Evolutionary conservation across 1,140 invertebrate genomes (phyloP).

Genomic region (Eupeodes corollae): DNA sequence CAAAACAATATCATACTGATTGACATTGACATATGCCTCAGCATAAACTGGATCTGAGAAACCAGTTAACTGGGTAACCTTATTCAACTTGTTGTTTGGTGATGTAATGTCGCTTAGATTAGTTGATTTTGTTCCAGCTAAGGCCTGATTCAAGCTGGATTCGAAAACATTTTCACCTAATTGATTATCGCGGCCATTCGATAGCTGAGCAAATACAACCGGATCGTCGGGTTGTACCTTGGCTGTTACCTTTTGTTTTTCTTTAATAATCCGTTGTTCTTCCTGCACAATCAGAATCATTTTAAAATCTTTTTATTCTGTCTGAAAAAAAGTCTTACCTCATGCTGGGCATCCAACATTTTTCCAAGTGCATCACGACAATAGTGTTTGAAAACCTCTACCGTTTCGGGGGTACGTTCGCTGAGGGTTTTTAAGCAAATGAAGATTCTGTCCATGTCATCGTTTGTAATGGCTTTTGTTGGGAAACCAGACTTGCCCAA

Average conservation of each 20-base stretch:
- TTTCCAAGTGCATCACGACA: constrained; percentile 72
- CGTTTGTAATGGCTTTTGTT: constrained; percentile 78
- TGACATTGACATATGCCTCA: constrained; percentile 97
- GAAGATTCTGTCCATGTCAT: constrained; percentile 85
- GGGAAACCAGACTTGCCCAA: constrained; percentile 65
- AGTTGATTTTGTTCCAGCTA: constrained; percentile 50
- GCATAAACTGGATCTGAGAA: constrained; percentile 99
- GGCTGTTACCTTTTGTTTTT: constrained; percentile 56
- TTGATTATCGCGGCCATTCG: constrained; percentile 57
- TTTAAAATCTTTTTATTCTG: constrained; percentile 37
- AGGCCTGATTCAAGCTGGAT: constrained; percentile 81
- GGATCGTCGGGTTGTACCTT: constrained; percentile 78
- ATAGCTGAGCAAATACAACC: constrained; percentile 75
- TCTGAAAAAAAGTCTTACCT: constrained; percentile 38
- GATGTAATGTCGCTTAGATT: constrained; percentile 41
- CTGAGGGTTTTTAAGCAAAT: constrained; percentile 71
- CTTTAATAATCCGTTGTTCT: constrained; percentile 37
- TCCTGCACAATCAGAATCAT: constrained; percentile 6
- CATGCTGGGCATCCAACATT: constrained; percentile 76
- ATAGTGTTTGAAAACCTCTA: constrained; percentile 63
- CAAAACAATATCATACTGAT: constrained; percentile 97
- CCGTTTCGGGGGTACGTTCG: constrained; percentile 56
- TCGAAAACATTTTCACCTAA: constrained; percentile 90
- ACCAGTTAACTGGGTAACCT: constrained; percentile 98
- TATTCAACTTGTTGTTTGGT: constrained; percentile 55